Base-by-base conservation (phyloP, 2,888 invertebrate genomes). In the Zaprionus obscuricornis region DNA sequence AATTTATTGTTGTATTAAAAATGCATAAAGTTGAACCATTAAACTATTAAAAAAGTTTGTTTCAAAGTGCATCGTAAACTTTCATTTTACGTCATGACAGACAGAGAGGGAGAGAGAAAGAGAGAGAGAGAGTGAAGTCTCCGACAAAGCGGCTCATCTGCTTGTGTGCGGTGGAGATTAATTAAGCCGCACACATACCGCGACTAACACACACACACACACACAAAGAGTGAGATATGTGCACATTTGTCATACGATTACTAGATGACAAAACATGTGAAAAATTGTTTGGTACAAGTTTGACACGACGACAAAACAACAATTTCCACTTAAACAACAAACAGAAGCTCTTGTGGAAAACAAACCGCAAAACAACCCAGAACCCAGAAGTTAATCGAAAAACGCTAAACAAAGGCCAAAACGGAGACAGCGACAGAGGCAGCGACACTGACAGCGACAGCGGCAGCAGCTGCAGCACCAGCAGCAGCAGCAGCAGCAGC, bases 331-430 rank as follows among this genome's bases (percentile, higher is more conserved):
- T 88, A 82, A 79, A 79, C 63, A 71, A 64, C 68, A 60, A 68
- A 64, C 71, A 64, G 74, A 69, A 79, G 83, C 83, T 70, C 51
- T 63, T 55, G 64, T 55, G 50, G 54, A 7, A 29, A 70, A 70
- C 63, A 66, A 74, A 54, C 70, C 63, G 43, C 66, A 82, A 42
- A 77, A 65, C 71, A n/a, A n/a, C n/a, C n/a, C n/a, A 68, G 57
- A 83, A 59, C 74, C 58, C 85, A 81, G 85, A 85, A 81, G 86
- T 86, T 86, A 81, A 81, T 79, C 85, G 86, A 85, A 86, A 79
- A 75, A 70, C 85, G 76, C 76, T 74, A 67, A 82, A 77, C 63
- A 79, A 79, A 71, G 78, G 74, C 56, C 40, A 40, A 40, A 17
- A n/a, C 37, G 13, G 17, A 1, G 20, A 27, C 1, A 16, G 49